Percentiles rank a stretch among this genome's conserved stretches.
phyloP scores from a whole-genome alignment of 2,797 vertebrate genomes.

The Echiichthys vipera region DNA sequence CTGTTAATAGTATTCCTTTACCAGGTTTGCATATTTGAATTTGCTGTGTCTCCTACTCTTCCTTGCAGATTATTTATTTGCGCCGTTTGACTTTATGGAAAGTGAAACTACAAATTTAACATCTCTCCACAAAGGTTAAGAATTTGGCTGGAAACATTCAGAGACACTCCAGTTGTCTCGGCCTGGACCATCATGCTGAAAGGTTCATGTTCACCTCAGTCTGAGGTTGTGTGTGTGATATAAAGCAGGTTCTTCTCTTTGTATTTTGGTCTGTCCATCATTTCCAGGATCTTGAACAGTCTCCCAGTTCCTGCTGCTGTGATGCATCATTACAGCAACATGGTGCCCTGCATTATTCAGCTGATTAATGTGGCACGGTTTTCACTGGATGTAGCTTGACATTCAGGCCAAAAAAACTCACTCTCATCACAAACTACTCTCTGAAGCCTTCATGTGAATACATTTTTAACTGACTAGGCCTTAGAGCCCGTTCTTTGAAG shows the following conservation, averaged over 20 bases:
- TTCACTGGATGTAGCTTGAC: not conserved
- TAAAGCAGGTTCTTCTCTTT: constrained; percentile 8
- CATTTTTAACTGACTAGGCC: not conserved
- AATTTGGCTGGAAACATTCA: constrained; percentile 1
- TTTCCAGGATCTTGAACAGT: not conserved
- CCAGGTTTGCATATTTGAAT: not conserved
- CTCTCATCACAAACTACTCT: not conserved
- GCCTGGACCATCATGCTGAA: constrained; percentile 6
- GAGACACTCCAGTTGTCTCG: not conserved
- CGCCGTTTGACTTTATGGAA: not conserved
- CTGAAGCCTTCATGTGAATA: not conserved
- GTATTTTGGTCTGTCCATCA: constrained; percentile 12
- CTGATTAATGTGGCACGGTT: not conserved
- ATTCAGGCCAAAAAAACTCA: not conserved
- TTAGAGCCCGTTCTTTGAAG: not conserved
- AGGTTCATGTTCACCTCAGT: constrained; percentile 10
- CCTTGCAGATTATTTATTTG: not conserved
- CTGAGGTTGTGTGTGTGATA: not conserved
- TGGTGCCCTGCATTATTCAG: not conserved
- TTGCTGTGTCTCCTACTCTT: not conserved
- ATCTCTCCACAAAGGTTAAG: not conserved
- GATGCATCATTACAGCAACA: constrained; percentile 21
- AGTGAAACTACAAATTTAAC: not conserved
- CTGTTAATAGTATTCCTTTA: not conserved
- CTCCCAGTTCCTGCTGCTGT: constrained; percentile 9